phyloP scores from a whole-genome alignment of 37 sponge, comb jelly and placozoan species.

The Bolinopsis microptera region DNA sequence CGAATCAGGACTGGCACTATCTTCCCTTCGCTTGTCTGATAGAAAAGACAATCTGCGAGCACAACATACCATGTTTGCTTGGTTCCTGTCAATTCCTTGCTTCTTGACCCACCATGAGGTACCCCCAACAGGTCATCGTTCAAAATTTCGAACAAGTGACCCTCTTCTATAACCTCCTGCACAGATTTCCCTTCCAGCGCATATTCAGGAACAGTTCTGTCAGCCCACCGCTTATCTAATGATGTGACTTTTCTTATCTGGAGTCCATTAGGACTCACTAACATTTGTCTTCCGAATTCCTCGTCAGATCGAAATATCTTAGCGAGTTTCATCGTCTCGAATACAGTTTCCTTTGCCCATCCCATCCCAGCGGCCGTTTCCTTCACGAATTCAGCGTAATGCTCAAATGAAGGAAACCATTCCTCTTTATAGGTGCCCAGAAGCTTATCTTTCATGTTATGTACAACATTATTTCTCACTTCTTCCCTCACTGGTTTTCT shows the following conservation, averaged over 20 bases:
- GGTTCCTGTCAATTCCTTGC: background rate
- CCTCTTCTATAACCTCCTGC: background rate
- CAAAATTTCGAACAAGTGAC: background rate
- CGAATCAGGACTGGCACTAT: background rate
- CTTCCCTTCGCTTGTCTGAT: background rate
- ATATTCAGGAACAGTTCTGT: background rate
- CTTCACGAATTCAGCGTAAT: background rate
- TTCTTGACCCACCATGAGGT: background rate
- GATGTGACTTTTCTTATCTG: background rate
- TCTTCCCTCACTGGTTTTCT: background rate
- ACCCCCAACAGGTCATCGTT: background rate
- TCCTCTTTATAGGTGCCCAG: background rate
- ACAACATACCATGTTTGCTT: background rate
- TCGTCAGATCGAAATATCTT: background rate
- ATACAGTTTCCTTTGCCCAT: background rate
- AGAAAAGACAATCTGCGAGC: background rate
- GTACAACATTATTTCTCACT: background rate
- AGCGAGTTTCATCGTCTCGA: background rate
- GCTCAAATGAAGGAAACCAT: background rate
- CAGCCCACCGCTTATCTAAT: background rate
- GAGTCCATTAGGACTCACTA: background rate
- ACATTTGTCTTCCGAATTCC: background rate
- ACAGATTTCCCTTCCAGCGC: background rate
- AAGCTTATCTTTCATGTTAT: background rate
- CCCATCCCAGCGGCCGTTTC: background rate